These are phyloP conservation scores for Drosophila lacicola DNA, from an alignment of 2,888 invertebrate genomes.

Conservation along the genomic window DNA sequence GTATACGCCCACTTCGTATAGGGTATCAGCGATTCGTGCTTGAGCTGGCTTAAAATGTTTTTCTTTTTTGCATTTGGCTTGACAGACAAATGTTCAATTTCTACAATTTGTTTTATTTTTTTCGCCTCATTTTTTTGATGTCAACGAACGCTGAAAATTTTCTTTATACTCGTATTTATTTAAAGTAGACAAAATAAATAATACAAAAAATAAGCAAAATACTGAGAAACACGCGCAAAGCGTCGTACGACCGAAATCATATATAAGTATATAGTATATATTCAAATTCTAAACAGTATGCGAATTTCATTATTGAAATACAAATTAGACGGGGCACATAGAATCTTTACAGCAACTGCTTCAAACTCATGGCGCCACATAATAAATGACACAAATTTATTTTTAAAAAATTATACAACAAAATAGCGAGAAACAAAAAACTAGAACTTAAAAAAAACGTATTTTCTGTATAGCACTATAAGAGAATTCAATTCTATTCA, in stretches of 20 bases:
- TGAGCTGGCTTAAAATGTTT: neutral
- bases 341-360: slow-evolving; percentile 54
- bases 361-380: slow-evolving; percentile 61
- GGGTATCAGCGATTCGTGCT: slow-evolving; percentile 8
- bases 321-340: slow-evolving; percentile 46
- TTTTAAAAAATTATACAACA: slow-evolving; percentile 31
- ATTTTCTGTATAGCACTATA: slow-evolving; percentile 1
- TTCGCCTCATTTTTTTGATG: slow-evolving; percentile 53
- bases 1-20: neutral
- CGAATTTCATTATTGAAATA: slow-evolving; percentile 64
- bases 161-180: slow-evolving; percentile 71
- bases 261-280: slow-evolving; percentile 38
- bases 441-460: slow-evolving; percentile 7
- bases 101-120: slow-evolving; percentile 41
- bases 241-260: slow-evolving; percentile 51
- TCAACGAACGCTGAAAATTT: slow-evolving; percentile 78
- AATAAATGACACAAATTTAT: slow-evolving; percentile 52
- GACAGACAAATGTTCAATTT: slow-evolving; percentile 70
- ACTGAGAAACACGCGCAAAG: slow-evolving; percentile 67
- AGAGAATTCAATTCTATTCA: slow-evolving; percentile 31
- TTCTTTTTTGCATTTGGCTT: slow-evolving; percentile 34
- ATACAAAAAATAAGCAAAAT: slow-evolving; percentile 49
- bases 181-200: slow-evolving; percentile 79
- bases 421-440: slow-evolving; percentile 5
- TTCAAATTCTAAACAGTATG: slow-evolving; percentile 75